A percentile compares a stretch with the other conserved stretches of the same genome.
These are phyloP conservation scores for Tamandua tetradactyla DNA, from an alignment of 2,797 vertebrate species.

Conservation along the genomic window DNA sequence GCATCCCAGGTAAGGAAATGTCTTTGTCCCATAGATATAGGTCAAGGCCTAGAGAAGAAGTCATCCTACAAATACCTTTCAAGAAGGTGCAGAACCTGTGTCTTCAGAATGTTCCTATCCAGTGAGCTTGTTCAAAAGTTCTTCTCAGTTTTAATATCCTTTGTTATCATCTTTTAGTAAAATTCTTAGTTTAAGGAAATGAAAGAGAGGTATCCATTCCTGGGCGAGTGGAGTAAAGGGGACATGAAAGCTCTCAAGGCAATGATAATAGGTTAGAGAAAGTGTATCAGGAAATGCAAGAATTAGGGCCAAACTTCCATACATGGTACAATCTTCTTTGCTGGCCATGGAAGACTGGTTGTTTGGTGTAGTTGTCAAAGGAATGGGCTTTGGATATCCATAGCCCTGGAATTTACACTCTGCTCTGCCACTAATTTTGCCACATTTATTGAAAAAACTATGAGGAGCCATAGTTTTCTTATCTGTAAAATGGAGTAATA, in stretches of 20 bases:
- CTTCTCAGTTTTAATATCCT: not conserved
- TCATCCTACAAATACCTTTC: not conserved
- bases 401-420: not conserved
- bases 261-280: not conserved
- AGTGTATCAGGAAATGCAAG: not conserved
- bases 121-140: not conserved
- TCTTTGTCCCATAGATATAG: not conserved
- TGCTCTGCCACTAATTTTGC: not conserved
- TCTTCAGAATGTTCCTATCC: not conserved
- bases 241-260: not conserved
- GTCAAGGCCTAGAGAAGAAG: not conserved
- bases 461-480: not conserved
- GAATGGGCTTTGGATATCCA: not conserved
- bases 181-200: not conserved
- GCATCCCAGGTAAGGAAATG: not conserved
- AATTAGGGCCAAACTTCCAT: not conserved
- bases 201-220: not conserved
- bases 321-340: not conserved
- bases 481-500: constrained; percentile 12
- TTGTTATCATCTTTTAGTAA: not conserved
- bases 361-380: not conserved
- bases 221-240: not conserved
- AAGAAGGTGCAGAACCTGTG: not conserved
- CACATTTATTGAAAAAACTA: not conserved
- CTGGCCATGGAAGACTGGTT: not conserved